These are phyloP conservation scores for Tyrophagus putrescentiae DNA, from an alignment of 1,140 invertebrate species.

Conservation along the genomic window DNA sequence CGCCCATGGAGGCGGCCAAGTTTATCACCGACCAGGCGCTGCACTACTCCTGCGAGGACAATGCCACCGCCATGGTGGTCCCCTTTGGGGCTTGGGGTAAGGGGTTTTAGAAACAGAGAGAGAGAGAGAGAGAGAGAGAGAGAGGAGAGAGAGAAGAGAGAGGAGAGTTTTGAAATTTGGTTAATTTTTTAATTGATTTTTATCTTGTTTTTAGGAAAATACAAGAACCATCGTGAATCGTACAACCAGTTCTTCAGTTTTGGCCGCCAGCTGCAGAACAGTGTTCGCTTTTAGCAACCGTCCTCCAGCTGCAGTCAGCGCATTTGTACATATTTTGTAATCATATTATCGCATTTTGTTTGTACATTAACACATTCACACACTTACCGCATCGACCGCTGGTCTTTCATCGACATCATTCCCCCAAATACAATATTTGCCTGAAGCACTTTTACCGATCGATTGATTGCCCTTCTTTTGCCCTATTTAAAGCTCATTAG, in stretches of 20 bases:
- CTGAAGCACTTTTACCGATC: too few species aligned
- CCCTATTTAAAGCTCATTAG: neutral
- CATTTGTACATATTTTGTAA: slow-evolving; percentile 1
- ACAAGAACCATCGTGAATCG: slow-evolving; percentile 25
- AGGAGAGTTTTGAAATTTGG: too few species aligned
- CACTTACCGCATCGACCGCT: neutral
- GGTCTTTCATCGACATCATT: neutral
- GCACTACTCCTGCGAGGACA: slow-evolving; percentile 43
- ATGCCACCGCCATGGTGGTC: slow-evolving; percentile 39
- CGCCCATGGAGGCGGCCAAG: slow-evolving; percentile 38
- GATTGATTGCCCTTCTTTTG: neutral
- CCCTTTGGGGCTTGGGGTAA: slow-evolving; percentile 45
- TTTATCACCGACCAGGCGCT: slow-evolving; percentile 40
- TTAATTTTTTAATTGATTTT: too few species aligned
- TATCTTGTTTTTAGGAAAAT: too few species aligned
- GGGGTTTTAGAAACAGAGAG: too few species aligned
- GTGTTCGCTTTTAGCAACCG: slow-evolving; percentile 22
- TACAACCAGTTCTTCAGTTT: slow-evolving; percentile 25
- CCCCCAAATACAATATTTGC: neutral
- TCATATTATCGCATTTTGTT: too few species aligned
- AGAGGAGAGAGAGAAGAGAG: too few species aligned
- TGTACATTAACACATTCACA: too few species aligned
- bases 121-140: too few species aligned
- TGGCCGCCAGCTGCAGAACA: slow-evolving; percentile 26
- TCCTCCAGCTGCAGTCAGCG: neutral